phyloP scores from a whole-genome alignment of 2,797 vertebrate genomes.

The Phrynocephalus forsythii region DNA sequence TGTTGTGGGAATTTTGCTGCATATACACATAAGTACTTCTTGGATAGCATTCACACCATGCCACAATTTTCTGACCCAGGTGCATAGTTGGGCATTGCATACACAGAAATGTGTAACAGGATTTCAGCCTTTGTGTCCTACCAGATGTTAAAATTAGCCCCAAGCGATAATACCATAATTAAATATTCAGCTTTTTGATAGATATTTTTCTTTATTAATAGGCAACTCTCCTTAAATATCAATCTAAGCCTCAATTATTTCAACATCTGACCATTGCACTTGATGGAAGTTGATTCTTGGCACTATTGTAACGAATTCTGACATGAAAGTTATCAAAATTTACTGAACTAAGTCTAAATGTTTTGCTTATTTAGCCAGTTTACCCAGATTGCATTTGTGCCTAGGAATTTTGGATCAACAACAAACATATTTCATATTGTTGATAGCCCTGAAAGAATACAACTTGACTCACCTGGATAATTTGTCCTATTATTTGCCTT shows the following conservation, averaged over 20 bases:
- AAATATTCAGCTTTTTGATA: neutral
- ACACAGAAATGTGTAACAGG: too few species aligned
- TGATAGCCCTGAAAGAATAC: neutral
- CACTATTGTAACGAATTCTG: neutral
- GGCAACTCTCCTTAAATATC: neutral
- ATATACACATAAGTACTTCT: too few species aligned
- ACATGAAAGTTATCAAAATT: neutral
- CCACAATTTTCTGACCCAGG: too few species aligned
- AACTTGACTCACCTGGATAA: too few species aligned
- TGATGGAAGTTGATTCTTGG: neutral
- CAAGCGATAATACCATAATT: neutral
- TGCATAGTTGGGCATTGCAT: too few species aligned
- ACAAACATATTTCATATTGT: neutral
- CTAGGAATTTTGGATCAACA: neutral
- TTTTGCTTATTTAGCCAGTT: neutral
- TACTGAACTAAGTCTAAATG: neutral
- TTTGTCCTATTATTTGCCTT: too few species aligned
- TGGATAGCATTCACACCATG: too few species aligned
- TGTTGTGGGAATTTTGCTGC: too few species aligned
- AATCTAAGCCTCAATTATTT: neutral
- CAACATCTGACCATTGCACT: neutral
- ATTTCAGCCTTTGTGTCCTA: too few species aligned
- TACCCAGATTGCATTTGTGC: neutral
- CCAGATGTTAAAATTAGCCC: too few species aligned
- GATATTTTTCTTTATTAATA: neutral